phyloP scores from a whole-genome alignment of 1,140 invertebrate species.

The Tetramorium simillimum region DNA sequence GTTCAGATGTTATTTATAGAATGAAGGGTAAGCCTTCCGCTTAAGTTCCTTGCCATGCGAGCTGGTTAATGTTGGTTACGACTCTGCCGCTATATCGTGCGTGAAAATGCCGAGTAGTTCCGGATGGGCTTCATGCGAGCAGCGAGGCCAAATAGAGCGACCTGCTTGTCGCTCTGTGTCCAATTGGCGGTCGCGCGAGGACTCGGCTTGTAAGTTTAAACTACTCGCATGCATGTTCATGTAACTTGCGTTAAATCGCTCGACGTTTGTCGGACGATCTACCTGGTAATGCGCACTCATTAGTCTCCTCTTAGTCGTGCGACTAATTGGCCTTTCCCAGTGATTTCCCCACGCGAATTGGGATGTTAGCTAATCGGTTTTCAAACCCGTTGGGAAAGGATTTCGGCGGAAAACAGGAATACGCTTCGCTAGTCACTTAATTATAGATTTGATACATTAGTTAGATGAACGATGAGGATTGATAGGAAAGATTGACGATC shows the following conservation, averaged over 20 bases:
- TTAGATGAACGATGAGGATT: neutral
- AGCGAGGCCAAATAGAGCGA: neutral
- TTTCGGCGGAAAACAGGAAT: neutral
- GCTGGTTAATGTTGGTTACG: neutral
- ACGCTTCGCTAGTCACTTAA: neutral
- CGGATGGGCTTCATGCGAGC: neutral
- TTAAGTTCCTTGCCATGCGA: neutral
- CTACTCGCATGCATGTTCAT: neutral
- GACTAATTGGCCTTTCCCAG: neutral
- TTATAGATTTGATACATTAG: neutral
- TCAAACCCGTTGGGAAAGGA: neutral
- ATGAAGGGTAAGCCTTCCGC: neutral
- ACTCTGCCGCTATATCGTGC: neutral
- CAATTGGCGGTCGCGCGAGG: constrained; percentile 12
- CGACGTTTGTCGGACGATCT: constrained; percentile 21
- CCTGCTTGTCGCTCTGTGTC: neutral
- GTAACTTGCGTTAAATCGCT: constrained; percentile 21
- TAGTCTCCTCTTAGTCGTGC: constrained; percentile 18
- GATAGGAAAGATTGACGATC: neutral
- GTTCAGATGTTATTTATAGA: neutral
- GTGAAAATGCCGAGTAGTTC: constrained; percentile 10
- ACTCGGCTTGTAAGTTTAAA: constrained; percentile 32
- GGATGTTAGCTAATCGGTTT: constrained; percentile 5
- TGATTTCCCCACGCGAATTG: neutral
- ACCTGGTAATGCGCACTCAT: constrained; percentile 6